Evolutionary conservation across 1,140 invertebrate genomes (phyloP), one percentile per base, ranked within the genome.

Genomic region (Atopsyche davidsoni): DNA sequence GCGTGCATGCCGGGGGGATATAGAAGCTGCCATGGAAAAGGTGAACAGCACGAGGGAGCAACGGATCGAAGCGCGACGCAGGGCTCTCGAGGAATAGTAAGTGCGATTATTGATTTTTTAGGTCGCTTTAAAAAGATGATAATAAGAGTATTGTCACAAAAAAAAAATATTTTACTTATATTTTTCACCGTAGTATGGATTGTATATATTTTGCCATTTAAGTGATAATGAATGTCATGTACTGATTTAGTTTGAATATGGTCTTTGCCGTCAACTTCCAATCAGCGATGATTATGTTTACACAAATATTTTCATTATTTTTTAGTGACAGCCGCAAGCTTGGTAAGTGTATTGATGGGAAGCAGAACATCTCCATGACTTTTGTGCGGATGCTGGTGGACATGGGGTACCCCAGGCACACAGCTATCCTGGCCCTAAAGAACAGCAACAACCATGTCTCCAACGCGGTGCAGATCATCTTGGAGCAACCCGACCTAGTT

Each of bases 361-460:
- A 69, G 41, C 69, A 75, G 47, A 76, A 75, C 53, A 71, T 82
- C 1, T 75, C 78, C 58, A 66, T 73, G 10, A 62, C 69, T 14
- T 70, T 72, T 40, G 71, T 80, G 21, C 72, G 78, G 54, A 75
- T 75, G 38, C 54, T 86, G 17, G 66, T 75, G 19, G 73, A 73
- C 23, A 87, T 88, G 86, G 85, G 86, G 0, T 88, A 73, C 68
- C 57, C 72, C 7, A 69, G 71, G 2, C 65, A 72, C 4, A 62
- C 77, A 9, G 77, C 82, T 2, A 60, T 71, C 0, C 54, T 67
- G 7, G 85, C 85, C 1, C 63, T 89, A 14, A 70, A 75, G 51
- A 74, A 77, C 51, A 65, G 75, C 11, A 81, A 87, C 57, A 88
- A 88, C 68, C 72, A 82, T 62, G 70, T 85, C 2, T 72, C 75